A percentile compares a stretch with the other conserved stretches of the same genome.
Evolutionary conservation across 2,113 vertebrate genomes (phyloP).

Genomic region (Ovis canadensis): DNA sequence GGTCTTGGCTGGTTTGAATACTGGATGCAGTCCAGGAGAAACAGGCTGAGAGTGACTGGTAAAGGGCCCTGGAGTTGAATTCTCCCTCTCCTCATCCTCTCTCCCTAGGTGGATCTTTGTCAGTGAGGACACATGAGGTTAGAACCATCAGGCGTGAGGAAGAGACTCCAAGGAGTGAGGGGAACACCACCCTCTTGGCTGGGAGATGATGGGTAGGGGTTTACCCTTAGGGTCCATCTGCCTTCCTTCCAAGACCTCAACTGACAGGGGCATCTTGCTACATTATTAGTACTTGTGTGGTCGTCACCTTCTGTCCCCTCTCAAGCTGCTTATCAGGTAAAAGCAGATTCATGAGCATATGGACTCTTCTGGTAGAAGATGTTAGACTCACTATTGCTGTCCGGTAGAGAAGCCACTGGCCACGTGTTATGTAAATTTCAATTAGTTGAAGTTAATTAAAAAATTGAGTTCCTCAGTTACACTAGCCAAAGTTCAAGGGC

Average conservation of each 20-base stretch:
- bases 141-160: background rate
- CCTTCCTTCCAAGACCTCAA: background rate
- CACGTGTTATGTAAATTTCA: background rate
- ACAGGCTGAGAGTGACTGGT: background rate
- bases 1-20: background rate
- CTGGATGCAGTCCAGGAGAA: background rate
- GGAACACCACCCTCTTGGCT: background rate
- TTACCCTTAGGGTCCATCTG: fast-evolving
- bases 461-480: background rate
- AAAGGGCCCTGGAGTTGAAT: background rate
- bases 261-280: background rate
- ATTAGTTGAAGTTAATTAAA: background rate
- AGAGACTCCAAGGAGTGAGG: too few species aligned
- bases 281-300: background rate
- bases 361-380: background rate
- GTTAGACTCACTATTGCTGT: background rate
- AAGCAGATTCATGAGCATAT: background rate
- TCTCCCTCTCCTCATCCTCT: background rate
- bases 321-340: background rate
- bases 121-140: background rate
- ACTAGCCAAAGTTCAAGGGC: background rate
- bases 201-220: background rate
- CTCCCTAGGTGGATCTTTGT: background rate
- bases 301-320: background rate
- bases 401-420: background rate